These are phyloP conservation scores for Daptonema setosum DNA, from an alignment of 2,888 invertebrate species.

Conservation along the genomic window DNA sequence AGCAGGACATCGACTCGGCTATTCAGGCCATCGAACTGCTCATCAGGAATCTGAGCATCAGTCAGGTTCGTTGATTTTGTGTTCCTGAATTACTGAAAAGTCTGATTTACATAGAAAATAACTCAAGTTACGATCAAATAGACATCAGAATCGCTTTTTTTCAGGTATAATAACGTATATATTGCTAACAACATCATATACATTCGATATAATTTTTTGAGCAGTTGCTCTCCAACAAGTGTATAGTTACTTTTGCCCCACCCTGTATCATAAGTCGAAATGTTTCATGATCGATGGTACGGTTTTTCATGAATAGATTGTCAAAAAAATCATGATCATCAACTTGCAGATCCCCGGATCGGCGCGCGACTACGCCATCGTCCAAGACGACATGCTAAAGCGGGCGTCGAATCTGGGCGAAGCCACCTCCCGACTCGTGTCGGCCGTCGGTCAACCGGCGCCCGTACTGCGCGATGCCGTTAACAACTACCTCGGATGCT, in stretches of 20 bases:
- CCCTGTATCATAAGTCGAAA: too few species aligned
- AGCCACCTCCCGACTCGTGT: slow-evolving; percentile 59
- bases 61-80: slow-evolving; percentile 13
- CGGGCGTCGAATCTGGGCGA: slow-evolving; percentile 63
- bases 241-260: too few species aligned
- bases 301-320: background rate
- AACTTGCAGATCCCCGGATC: slow-evolving; percentile 1
- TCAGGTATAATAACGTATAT: too few species aligned
- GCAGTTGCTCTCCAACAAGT: too few species aligned
- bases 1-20: slow-evolving; percentile 73
- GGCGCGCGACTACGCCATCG: slow-evolving; percentile 34
- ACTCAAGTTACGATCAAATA: too few species aligned
- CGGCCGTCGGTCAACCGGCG: slow-evolving; percentile 42
- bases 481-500: slow-evolving; percentile 51
- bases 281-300: too few species aligned
- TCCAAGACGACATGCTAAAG: slow-evolving; percentile 60
- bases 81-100: background rate
- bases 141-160: too few species aligned
- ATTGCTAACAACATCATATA: too few species aligned
- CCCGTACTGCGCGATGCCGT: slow-evolving; percentile 48
- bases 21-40: slow-evolving; percentile 53
- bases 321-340: background rate
- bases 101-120: too few species aligned
- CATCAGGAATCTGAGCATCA: slow-evolving; percentile 42
- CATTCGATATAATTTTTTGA: too few species aligned